Evolutionary conservation across 2,113 vertebrate genomes (phyloP).

Genomic region (Sphaerodactylus townsendi): DNA sequence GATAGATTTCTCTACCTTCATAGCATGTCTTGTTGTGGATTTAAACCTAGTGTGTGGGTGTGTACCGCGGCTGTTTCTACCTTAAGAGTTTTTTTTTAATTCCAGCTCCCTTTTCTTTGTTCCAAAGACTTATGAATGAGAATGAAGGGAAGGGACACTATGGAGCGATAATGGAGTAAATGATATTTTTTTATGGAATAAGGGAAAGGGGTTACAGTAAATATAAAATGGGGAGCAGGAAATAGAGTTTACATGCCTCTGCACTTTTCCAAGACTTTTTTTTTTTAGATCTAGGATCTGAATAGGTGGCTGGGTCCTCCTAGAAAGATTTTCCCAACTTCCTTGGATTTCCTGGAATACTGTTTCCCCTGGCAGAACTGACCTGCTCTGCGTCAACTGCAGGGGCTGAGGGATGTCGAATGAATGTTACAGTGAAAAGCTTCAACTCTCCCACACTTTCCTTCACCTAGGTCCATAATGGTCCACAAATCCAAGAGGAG

Average conservation of each 20-base stretch:
- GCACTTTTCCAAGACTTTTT: too few relatives aligned
- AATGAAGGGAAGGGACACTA: neutral
- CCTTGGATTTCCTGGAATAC: neutral
- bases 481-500: constrained; percentile 33
- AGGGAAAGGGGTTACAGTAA: too few relatives aligned
- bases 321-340: too few relatives aligned
- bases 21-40: too few relatives aligned
- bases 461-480: constrained; percentile 44
- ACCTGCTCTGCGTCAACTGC: neutral
- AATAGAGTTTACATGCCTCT: too few relatives aligned
- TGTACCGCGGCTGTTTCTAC: too few relatives aligned
- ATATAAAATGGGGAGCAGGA: too few relatives aligned
- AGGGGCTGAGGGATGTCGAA: constrained; percentile 30
- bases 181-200: too few relatives aligned
- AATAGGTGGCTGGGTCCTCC: too few relatives aligned
- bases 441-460: constrained; percentile 52
- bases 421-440: constrained; percentile 52
- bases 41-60: too few relatives aligned
- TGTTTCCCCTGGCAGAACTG: neutral
- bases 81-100: neutral
- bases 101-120: neutral
- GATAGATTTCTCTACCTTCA: neutral
- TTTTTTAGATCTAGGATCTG: too few relatives aligned
- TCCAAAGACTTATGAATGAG: neutral
- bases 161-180: too few relatives aligned